These are phyloP conservation scores for Coptodon rendalli DNA, from an alignment of 2,113 vertebrate species.

Conservation along the genomic window DNA sequence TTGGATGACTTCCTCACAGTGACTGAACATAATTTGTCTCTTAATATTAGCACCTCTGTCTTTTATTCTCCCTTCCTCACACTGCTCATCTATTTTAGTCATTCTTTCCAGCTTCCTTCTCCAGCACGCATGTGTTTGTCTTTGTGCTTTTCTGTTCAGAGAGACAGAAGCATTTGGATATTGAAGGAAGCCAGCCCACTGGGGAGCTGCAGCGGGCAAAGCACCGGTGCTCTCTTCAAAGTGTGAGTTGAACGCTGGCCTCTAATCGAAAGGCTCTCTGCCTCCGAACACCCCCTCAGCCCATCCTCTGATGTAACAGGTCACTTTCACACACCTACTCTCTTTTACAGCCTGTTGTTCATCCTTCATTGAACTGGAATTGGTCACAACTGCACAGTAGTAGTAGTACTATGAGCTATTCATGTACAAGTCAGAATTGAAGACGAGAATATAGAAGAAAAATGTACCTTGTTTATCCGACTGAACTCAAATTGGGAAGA, in stretches of 20 bases:
- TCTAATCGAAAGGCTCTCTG: constrained; percentile 13
- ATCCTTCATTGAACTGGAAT: neutral
- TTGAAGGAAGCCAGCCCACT: neutral
- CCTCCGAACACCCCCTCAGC: constrained; percentile 20
- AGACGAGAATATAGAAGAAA: neutral
- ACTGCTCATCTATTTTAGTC: neutral
- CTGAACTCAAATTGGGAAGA: neutral
- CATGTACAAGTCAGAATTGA: neutral
- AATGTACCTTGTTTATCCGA: accelerated
- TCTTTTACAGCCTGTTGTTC: constrained; percentile 9
- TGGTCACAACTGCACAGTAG: neutral
- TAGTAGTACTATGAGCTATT: neutral
- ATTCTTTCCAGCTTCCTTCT: neutral
- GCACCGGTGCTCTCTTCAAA: constrained; percentile 20
- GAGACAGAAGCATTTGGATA: neutral
- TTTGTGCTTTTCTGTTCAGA: neutral
- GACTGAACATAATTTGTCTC: neutral
- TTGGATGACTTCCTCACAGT: neutral
- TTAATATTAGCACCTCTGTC: neutral
- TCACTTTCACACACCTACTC: constrained; percentile 48
- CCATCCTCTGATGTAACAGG: constrained; percentile 22
- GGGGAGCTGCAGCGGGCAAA: constrained; percentile 1
- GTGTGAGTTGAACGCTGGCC: constrained; percentile 10
- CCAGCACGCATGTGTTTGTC: neutral
- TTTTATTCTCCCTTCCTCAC: neutral